These are phyloP conservation scores for Chelonia mydas DNA, from an alignment of 2,797 vertebrate genomes.

Conservation along the genomic window DNA sequence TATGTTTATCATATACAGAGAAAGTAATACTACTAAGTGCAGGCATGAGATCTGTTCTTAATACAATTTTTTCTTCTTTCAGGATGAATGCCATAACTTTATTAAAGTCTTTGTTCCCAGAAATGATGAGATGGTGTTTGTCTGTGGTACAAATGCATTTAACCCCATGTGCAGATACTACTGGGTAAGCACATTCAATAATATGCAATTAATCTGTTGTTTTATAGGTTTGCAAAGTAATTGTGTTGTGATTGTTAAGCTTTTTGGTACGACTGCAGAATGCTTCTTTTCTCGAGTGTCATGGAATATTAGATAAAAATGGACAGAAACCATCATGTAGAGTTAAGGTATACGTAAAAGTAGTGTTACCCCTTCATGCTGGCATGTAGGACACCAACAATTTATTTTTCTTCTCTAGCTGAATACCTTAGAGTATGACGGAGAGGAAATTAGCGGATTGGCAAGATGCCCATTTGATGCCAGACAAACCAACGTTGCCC, in stretches of 20 bases:
- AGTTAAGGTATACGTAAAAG: conserved; percentile 69
- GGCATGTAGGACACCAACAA: conserved; percentile 42
- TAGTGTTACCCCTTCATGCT: conserved; percentile 46
- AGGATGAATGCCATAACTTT: conserved; percentile 99
- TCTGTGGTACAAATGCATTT: conserved; percentile 98
- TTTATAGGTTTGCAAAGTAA: neutral
- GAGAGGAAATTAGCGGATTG: conserved; percentile 98
- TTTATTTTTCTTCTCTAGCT: conserved; percentile 87
- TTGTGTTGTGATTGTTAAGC: neutral
- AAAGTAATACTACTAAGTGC: neutral
- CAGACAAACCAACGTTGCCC: conserved; percentile 99
- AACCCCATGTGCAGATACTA: conserved; percentile 99
- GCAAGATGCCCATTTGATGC: conserved; percentile 98
- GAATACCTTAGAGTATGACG: conserved; percentile 98
- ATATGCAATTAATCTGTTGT: neutral
- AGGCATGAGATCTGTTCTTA: neutral
- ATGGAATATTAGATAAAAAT: conserved; percentile 44
- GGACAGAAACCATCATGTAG: conserved; percentile 53
- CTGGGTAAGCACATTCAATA: conserved; percentile 83
- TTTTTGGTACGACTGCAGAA: neutral
- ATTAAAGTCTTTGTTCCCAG: conserved; percentile 99
- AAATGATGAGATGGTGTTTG: conserved; percentile 97
- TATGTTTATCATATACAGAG: conserved; percentile 74
- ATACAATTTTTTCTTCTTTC: conserved; percentile 56
- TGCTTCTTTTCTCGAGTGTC: conserved; percentile 46